Percentiles rank a stretch among this genome's conserved stretches.
Evolutionary conservation across 2,113 vertebrate species (phyloP).

Genomic region (Aegotheles bennettii): DNA sequence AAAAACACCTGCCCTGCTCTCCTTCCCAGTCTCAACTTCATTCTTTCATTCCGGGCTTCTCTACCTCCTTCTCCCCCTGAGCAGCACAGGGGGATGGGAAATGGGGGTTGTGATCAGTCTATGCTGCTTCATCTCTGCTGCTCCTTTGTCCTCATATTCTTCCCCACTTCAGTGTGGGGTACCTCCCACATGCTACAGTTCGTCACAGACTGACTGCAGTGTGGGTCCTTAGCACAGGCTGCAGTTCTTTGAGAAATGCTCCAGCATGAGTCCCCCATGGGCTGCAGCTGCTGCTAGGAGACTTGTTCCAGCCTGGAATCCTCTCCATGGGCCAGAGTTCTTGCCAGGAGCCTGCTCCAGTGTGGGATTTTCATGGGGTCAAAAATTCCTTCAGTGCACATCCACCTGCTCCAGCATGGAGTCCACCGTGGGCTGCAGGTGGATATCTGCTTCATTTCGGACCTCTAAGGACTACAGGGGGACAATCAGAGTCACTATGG

Average conservation of each 20-base stretch:
- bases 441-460: too few species aligned
- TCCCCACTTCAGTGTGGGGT: background rate
- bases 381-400: background rate
- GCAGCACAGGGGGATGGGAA: background rate
- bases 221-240: background rate
- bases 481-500: too few species aligned
- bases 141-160: background rate
- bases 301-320: background rate
- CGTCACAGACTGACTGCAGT: background rate
- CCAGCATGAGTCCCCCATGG: too few species aligned
- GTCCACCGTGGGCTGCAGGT: background rate
- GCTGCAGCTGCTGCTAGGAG: background rate
- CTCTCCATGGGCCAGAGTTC: background rate
- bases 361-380: accelerated
- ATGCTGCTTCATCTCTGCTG: background rate
- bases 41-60: background rate
- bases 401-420: background rate
- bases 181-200: background rate
- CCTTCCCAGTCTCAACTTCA: background rate
- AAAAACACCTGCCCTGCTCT: background rate
- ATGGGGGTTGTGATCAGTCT: background rate
- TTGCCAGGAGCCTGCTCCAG: background rate
- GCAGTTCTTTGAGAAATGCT: background rate
- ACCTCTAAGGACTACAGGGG: background rate
- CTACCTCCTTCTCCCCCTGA: background rate